Evolutionary conservation across 2,113 vertebrate species (phyloP).

Genomic region (Toxotes jaculatrix): DNA sequence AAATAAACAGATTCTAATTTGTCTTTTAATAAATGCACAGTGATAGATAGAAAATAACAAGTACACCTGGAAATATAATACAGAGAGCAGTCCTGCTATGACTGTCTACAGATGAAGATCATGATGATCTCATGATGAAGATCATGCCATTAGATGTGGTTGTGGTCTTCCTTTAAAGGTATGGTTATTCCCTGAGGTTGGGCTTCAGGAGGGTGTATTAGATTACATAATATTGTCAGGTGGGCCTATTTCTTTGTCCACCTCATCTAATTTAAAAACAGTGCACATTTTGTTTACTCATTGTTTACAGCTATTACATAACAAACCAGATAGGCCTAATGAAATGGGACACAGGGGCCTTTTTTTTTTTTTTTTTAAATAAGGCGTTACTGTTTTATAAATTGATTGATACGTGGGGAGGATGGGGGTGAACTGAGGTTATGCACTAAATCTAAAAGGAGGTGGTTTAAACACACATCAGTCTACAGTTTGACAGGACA

Average conservation of each 20-base stretch:
- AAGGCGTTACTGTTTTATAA: neutral
- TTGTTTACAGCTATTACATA: neutral
- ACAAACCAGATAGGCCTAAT: neutral
- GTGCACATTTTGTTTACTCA: neutral
- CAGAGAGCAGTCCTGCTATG: neutral
- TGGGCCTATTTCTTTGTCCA: neutral
- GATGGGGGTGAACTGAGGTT: neutral
- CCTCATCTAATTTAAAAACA: neutral
- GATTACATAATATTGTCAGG: neutral
- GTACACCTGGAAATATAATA: neutral
- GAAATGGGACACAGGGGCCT: neutral
- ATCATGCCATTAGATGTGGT: neutral
- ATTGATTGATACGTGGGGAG: neutral
- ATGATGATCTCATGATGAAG: neutral
- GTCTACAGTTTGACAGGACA: neutral
- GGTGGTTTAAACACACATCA: neutral
- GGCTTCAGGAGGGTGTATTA: neutral
- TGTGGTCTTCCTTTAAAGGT: neutral
- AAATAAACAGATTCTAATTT: neutral
- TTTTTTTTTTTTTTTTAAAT: too few species aligned
- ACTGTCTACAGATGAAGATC: neutral
- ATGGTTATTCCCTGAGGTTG: neutral
- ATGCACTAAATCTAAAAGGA: neutral
- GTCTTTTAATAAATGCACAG: neutral
- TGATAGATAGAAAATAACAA: neutral